Percentiles rank a stretch among this genome's conserved stretches.
Evolutionary conservation across 2,888 invertebrate species (phyloP).

Genomic region (Tachina lurida): DNA sequence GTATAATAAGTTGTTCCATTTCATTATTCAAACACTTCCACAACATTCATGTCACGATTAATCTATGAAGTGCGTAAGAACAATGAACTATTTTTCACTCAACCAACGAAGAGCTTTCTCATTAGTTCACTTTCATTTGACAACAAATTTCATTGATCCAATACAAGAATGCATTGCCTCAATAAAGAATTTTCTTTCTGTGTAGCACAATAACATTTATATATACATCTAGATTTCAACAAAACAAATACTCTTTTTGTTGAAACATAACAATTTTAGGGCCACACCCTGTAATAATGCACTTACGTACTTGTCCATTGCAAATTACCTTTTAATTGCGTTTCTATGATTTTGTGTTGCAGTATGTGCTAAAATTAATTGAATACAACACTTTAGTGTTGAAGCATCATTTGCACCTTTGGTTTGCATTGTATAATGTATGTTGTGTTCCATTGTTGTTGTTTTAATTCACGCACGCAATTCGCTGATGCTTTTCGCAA

Average conservation of each 20-base stretch:
- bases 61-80: no score
- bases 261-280: neutral
- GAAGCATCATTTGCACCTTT: constrained; percentile 54
- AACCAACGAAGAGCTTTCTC: no score
- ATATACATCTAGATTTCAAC: neutral
- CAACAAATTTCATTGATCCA: no score
- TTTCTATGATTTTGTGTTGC: constrained; percentile 17
- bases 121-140: no score
- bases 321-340: constrained; percentile 46
- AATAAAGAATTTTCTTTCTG: no score
- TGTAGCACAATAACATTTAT: neutral
- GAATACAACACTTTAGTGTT: constrained; percentile 55
- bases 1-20: no score
- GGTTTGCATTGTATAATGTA: constrained; percentile 42
- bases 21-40: no score
- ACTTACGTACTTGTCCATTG: neutral
- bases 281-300: constrained; percentile 10
- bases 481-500: constrained; percentile 1
- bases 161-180: no score
- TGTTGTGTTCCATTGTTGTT: constrained; percentile 12
- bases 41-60: no score
- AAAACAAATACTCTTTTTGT: no score
- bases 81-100: no score
- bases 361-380: constrained; percentile 58
- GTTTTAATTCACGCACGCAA: constrained; percentile 7